Conservation (phyloP, 2,113 vertebrate genomes). For the Zeus faber region DNA sequence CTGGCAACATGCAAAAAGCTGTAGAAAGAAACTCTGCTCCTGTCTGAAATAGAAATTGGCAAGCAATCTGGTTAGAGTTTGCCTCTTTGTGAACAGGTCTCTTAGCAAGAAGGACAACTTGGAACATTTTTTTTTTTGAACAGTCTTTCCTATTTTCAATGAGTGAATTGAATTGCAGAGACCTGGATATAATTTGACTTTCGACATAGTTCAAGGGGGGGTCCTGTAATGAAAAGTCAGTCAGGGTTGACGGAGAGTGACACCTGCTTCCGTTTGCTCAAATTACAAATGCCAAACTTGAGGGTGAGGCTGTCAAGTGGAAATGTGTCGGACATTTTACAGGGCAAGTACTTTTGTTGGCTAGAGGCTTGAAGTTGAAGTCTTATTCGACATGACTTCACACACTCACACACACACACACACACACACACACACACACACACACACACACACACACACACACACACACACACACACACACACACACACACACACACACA, state of each 20-base stretch:
- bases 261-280: slow-evolving; percentile 71
- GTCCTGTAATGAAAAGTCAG: slow-evolving; percentile 66
- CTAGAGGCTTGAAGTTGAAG: slow-evolving; percentile 47
- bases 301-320: slow-evolving; percentile 63
- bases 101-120: slow-evolving; percentile 43
- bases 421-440: background rate
- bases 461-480: no score
- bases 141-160: slow-evolving; percentile 38
- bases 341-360: slow-evolving; percentile 56
- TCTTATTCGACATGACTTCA: slow-evolving; percentile 34
- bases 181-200: slow-evolving; percentile 72
- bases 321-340: slow-evolving; percentile 59
- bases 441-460: slow-evolving; percentile 7
- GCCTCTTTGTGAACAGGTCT: slow-evolving; percentile 40
- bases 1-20: slow-evolving; percentile 43
- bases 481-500: slow-evolving; percentile 6
- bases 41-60: slow-evolving; percentile 49
- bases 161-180: slow-evolving; percentile 68
- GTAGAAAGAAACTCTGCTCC: slow-evolving; percentile 26
- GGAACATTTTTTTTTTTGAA: slow-evolving; percentile 49
- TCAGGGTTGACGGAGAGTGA: slow-evolving; percentile 69
- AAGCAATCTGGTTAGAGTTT: slow-evolving; percentile 48
- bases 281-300: slow-evolving; percentile 77
- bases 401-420: background rate
- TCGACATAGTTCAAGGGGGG: slow-evolving; percentile 65